Evolutionary conservation across 1,140 invertebrate genomes (phyloP).

Genomic region (Formica exsecta): DNA sequence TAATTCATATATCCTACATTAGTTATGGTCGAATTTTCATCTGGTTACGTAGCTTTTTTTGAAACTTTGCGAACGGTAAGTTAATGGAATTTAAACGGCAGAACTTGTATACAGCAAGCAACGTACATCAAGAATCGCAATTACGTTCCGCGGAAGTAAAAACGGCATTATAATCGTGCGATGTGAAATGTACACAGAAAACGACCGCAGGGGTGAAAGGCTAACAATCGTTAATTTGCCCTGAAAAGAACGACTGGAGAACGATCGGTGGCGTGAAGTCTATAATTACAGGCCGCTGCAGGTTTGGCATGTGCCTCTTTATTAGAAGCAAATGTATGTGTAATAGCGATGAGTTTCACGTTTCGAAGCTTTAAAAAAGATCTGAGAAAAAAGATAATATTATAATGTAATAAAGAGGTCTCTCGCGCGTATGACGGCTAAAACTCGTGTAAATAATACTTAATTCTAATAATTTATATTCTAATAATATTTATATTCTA

Average conservation of each 20-base stretch:
- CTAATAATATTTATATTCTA: too few relatives aligned
- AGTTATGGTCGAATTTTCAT: neutral
- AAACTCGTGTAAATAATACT: too few relatives aligned
- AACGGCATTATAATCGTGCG: constrained; percentile 44
- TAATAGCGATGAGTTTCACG: neutral
- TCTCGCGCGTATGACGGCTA: neutral
- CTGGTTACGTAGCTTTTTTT: neutral
- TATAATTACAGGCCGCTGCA: constrained; percentile 33
- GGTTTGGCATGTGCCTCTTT: constrained; percentile 23
- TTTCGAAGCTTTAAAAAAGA: neutral
- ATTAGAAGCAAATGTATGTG: neutral
- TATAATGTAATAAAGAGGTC: neutral
- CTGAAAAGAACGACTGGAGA: constrained; percentile 38
- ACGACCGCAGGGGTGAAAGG: constrained; percentile 35
- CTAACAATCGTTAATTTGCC: constrained; percentile 53
- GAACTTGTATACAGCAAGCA: neutral
- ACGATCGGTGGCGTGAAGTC: constrained; percentile 43
- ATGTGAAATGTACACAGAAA: constrained; percentile 51
- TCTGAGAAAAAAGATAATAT: neutral
- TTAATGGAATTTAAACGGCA: constrained; percentile 47
- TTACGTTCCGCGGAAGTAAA: constrained; percentile 31
- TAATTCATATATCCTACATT: neutral
- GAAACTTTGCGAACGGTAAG: neutral
- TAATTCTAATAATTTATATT: too few relatives aligned
- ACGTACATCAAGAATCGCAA: constrained; percentile 10